These are phyloP conservation scores for Ictidomys tridecemlineatus DNA, from an alignment of 2,113 vertebrate genomes.

Conservation along the genomic window DNA sequence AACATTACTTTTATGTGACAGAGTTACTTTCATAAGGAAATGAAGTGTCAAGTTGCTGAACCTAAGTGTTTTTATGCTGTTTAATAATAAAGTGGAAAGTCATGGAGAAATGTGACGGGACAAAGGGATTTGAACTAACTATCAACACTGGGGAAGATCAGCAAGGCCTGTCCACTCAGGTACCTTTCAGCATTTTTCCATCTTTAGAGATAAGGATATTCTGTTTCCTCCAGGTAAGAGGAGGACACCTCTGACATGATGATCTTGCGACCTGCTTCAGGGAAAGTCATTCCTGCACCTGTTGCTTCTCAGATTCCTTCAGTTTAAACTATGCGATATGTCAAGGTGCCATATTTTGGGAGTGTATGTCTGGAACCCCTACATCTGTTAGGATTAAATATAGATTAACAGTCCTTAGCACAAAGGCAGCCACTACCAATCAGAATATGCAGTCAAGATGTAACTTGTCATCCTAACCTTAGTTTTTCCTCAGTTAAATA, in stretches of 20 bases:
- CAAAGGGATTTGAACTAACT: background rate
- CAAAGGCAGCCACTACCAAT: background rate
- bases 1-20: background rate
- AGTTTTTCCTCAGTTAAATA: background rate
- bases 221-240: background rate
- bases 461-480: background rate
- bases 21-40: background rate
- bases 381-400: background rate
- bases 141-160: background rate
- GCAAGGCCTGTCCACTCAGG: background rate
- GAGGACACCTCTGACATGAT: background rate
- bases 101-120: background rate
- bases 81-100: background rate
- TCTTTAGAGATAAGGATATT: background rate
- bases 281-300: background rate
- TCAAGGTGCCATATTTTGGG: background rate
- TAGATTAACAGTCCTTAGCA: background rate
- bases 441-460: background rate
- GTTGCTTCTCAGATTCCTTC: background rate
- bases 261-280: background rate
- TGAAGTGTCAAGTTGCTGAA: background rate
- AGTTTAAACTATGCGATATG: background rate
- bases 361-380: accelerated
- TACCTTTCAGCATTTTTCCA: background rate
- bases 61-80: background rate